Base-by-base conservation (phyloP, 2,888 invertebrate genomes). In the Flabesymbios commensalis region DNA sequence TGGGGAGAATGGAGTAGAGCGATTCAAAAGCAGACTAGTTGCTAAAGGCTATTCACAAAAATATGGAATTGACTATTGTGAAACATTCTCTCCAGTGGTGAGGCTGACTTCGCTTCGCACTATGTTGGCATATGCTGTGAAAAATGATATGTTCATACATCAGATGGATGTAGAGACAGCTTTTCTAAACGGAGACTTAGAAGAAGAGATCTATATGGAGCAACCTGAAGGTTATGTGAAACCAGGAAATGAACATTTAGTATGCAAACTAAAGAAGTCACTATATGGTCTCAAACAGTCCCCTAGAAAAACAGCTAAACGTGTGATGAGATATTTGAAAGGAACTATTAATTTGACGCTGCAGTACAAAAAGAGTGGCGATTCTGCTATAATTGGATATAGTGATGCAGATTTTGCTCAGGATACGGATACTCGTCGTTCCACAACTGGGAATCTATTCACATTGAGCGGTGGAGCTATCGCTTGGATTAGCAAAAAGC, bases 321-420 rank as follows among this genome's bases (percentile, higher is more conserved):
- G 65, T 10, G n/a, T 36, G 10, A 14, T 36, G 39, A 10, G 39
- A 10, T 36, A 36, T 36, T n/a, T 36, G 39, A 36, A 36, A n/a
- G 39, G 39, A 14, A 36, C 39, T 10, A 10, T n/a, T 14, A 36
- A 36, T 36, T n/a, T 36, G 39, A n/a, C 10, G n/a, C 10, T 36
- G 10, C 10, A 10, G n/a, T 36, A 36, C n/a, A 10, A n/a, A n/a
- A 36, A 36, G 39, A 14, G 10, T n/a, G n/a, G 52, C 69, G 3
- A 32, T 68, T 47, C 26, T 28, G 14, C n/a, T 19, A 24, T 64
- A 36, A 28, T 47, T 22, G 71, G 68, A 5, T 79, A 67, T 59
- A 70, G 67, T 29, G 77, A 77, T 67, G 61, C 75, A 19, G 75
- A 78, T 54, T 79, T 72, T 76, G 76, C 68, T n/a, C 65, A 67